phyloP scores from a whole-genome alignment of 2,113 vertebrate species.

The Mohoua ochrocephala region DNA sequence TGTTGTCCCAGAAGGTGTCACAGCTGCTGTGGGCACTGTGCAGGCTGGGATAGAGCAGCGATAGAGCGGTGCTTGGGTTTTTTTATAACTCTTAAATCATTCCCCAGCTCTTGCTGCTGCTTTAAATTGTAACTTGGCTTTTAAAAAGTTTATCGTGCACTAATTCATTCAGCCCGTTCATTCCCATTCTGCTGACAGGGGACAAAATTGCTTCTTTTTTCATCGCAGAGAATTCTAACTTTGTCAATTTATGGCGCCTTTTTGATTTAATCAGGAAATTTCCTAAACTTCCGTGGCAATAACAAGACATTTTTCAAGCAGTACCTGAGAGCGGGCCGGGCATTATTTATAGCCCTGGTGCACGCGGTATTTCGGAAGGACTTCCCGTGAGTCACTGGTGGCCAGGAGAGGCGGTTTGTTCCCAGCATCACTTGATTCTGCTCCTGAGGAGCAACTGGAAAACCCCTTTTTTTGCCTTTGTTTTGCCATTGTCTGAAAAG shows the following conservation, averaged over 20 bases:
- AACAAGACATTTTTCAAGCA: neutral
- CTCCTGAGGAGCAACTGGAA: neutral
- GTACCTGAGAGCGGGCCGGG: neutral
- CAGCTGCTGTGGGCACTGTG: neutral
- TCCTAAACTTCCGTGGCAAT: slow-evolving; percentile 2
- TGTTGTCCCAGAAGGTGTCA: neutral
- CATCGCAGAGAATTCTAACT: slow-evolving; percentile 10
- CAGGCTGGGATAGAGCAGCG: neutral
- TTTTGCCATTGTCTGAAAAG: neutral
- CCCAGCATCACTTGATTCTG: neutral
- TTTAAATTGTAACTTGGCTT: slow-evolving; percentile 32
- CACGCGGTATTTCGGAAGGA: neutral
- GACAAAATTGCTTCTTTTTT: slow-evolving; percentile 9
- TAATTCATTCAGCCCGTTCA: slow-evolving; percentile 25
- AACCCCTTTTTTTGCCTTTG: neutral
- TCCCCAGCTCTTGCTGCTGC: neutral
- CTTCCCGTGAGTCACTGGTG: too few relatives aligned
- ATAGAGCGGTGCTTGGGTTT: neutral
- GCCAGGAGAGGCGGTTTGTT: accelerated
- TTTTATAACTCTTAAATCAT: neutral
- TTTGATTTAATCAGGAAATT: slow-evolving; percentile 44
- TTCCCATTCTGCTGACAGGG: slow-evolving; percentile 57
- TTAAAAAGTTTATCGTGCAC: slow-evolving; percentile 34
- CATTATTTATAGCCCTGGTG: neutral
- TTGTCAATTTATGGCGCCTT: neutral